Evolutionary conservation across 2,888 invertebrate species (phyloP).

Genomic region (Smittia aterrima): DNA sequence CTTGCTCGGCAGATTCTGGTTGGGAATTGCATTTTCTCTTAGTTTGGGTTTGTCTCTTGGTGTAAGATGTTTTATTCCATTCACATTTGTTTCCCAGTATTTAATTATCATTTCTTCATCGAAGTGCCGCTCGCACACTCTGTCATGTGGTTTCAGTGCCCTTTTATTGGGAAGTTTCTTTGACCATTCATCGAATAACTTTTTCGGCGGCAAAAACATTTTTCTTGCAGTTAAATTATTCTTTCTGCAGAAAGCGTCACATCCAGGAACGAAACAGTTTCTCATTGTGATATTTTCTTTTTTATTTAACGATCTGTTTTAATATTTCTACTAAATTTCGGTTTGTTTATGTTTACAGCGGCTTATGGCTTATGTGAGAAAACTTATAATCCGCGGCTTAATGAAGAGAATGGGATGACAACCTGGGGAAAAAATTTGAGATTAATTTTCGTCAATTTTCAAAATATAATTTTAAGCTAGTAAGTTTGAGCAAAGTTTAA

Average conservation of each 20-base stretch:
- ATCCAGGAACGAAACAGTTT: conserved; percentile 47
- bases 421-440: no score
- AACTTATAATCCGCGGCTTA: no score
- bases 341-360: no score
- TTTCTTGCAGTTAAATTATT: conserved; percentile 43
- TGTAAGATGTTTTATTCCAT: conserved; percentile 46
- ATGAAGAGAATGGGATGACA: no score
- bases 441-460: no score
- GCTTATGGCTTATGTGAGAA: no score
- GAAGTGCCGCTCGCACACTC: conserved; percentile 48
- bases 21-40: conserved; percentile 46
- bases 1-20: conserved; percentile 44
- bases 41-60: conserved; percentile 47
- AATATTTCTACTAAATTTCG: no score
- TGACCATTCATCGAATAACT: conserved; percentile 46
- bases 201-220: conserved; percentile 47
- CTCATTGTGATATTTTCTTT: conserved; percentile 45
- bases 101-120: conserved; percentile 45
- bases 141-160: conserved; percentile 45
- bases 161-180: conserved; percentile 45
- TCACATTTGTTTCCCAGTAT: conserved; percentile 47
- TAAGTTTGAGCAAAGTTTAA: no score
- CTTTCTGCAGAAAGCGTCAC: conserved; percentile 45
- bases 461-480: no score
- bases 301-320: no score